Evolutionary conservation across 2,113 vertebrate species (phyloP).

Genomic region (Globicephala melas): DNA sequence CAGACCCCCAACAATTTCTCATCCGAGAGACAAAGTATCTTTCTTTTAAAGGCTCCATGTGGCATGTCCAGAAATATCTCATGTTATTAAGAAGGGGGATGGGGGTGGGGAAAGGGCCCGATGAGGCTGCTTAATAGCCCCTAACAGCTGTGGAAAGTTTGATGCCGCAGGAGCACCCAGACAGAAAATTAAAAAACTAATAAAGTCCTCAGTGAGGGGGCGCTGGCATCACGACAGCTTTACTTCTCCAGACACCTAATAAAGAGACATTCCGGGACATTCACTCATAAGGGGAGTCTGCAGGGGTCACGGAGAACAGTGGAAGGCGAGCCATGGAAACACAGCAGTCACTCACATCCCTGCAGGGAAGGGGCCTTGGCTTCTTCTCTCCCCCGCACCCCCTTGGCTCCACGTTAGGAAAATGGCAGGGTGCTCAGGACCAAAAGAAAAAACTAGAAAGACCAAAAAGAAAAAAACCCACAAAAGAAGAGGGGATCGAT

Average conservation of each 20-base stretch:
- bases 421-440: conserved; percentile 4
- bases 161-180: conserved; percentile 84
- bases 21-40: conserved; percentile 50
- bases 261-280: conserved; percentile 89
- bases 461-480: fast-evolving
- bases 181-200: conserved; percentile 90
- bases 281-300: conserved; percentile 85
- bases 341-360: conserved; percentile 51
- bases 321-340: conserved; percentile 83
- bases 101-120: conserved; percentile 59
- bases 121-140: conserved; percentile 77
- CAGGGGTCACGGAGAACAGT: conserved; percentile 81
- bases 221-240: conserved; percentile 85
- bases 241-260: conserved; percentile 86
- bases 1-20: not conserved
- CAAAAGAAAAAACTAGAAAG: not conserved
- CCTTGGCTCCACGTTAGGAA: not conserved
- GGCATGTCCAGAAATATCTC: conserved; percentile 50
- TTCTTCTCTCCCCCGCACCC: not conserved
- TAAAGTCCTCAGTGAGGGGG: conserved; percentile 88
- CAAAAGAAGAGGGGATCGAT: not conserved
- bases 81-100: conserved; percentile 42
- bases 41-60: conserved; percentile 10
- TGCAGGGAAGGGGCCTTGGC: not conserved
- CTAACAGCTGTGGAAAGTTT: conserved; percentile 86